Percentiles rank a stretch among this genome's conserved stretches.
Conservation (phyloP, 2,888 invertebrate genomes). For the Diaphora mendica region DNA sequence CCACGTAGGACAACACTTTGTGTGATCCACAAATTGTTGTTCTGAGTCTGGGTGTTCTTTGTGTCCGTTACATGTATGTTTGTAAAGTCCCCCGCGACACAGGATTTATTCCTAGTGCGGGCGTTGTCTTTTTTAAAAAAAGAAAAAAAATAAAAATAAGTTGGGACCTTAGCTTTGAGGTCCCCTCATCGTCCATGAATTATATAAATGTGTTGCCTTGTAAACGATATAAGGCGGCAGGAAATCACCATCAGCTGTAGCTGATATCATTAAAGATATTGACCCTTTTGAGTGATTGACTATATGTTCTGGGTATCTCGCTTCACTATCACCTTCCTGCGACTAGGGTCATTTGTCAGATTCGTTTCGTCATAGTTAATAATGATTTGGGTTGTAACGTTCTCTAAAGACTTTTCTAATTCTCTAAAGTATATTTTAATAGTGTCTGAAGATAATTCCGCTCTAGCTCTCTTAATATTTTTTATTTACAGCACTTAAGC, state of each 20-base stretch:
- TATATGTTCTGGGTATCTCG: constrained; percentile 1
- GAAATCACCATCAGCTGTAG: not conserved
- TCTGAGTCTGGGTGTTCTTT: too few relatives aligned
- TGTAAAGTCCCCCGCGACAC: too few relatives aligned
- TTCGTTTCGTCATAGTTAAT: not conserved
- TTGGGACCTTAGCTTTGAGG: too few relatives aligned
- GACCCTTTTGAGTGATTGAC: not conserved
- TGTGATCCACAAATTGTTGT: too few relatives aligned
- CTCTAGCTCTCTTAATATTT: too few relatives aligned
- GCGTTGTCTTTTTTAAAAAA: too few relatives aligned
- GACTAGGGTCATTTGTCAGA: not conserved
- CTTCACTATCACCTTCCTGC: not conserved
- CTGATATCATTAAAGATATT: constrained; percentile 2
- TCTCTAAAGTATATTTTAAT: not conserved
- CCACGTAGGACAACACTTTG: too few relatives aligned
- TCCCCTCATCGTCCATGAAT: not conserved
- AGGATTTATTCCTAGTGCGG: too few relatives aligned
- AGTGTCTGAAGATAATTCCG: not conserved
- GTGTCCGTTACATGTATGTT: too few relatives aligned
- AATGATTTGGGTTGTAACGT: not conserved
- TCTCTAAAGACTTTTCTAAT: not conserved
- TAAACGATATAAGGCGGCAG: constrained; percentile 9
- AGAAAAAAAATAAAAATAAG: too few relatives aligned
- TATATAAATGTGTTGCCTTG: constrained; percentile 15
- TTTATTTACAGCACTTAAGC: too few relatives aligned